A percentile compares a stretch with the other conserved stretches of the same genome.
Evolutionary conservation across 1,140 invertebrate genomes (phyloP).

Genomic region (Aphaenogaster ashmeadi): DNA sequence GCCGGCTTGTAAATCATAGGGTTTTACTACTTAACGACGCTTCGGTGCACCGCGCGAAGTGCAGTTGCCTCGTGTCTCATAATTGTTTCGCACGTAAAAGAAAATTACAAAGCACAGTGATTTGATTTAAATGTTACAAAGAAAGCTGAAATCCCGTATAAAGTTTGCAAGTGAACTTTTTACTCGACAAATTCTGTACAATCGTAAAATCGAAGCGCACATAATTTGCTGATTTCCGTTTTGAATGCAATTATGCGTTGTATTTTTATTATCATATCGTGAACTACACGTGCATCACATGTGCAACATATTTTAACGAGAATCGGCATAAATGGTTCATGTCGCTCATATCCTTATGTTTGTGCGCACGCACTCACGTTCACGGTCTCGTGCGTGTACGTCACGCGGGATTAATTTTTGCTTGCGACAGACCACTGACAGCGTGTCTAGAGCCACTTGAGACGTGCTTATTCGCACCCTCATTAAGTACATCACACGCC

Average conservation of each 20-base stretch:
- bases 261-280: neutral
- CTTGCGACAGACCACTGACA: slow-evolving; percentile 70
- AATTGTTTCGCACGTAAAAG: neutral
- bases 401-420: slow-evolving; percentile 78
- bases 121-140: neutral
- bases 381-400: slow-evolving; percentile 12
- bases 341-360: neutral
- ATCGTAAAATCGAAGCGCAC: neutral
- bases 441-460: slow-evolving; percentile 78
- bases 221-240: neutral
- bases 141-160: neutral
- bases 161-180: neutral
- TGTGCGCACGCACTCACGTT: neutral
- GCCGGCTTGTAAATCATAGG: slow-evolving; percentile 70
- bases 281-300: neutral
- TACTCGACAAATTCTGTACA: neutral
- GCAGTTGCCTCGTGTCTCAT: slow-evolving; percentile 34
- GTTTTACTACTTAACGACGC: slow-evolving; percentile 71
- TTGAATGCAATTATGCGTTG: slow-evolving; percentile 13
- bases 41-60: slow-evolving; percentile 33
- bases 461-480: slow-evolving; percentile 83
- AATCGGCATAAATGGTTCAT: neutral
- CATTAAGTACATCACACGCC: slow-evolving; percentile 75
- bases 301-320: slow-evolving; percentile 4
- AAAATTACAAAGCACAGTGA: neutral